A percentile compares a stretch with the other conserved stretches of the same genome.
These are phyloP conservation scores for Setipinna tenuifilis DNA, from an alignment of 2,797 vertebrate species.

Conservation along the genomic window DNA sequence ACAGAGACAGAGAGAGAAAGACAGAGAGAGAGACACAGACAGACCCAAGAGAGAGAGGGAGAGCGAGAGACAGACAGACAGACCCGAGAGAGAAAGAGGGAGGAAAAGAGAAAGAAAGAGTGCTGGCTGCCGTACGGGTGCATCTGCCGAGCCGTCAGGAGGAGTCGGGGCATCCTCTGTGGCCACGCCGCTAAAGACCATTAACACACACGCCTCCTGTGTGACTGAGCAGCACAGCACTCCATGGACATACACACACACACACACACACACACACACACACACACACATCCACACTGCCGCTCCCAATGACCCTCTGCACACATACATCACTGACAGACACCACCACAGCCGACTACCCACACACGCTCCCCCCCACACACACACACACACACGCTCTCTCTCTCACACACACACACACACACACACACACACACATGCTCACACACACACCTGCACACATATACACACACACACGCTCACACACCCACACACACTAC, in stretches of 20 bases:
- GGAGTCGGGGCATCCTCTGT: neutral
- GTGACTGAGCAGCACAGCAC: slow-evolving; percentile 30
- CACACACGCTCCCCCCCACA: neutral
- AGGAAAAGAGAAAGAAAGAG: slow-evolving; percentile 12
- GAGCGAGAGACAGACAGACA: slow-evolving; percentile 34
- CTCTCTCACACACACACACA: neutral
- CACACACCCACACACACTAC: neutral
- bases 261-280: slow-evolving; percentile 40
- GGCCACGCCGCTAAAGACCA: neutral
- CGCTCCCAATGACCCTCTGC: neutral
- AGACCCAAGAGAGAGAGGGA: no score
- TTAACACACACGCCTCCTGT: neutral
- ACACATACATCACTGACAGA: slow-evolving; percentile 15
- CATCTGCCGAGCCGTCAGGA: neutral
- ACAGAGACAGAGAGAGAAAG: neutral
- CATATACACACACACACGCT: neutral
- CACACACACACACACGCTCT: neutral
- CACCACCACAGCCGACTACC: neutral
- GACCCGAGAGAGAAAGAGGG: slow-evolving; percentile 44
- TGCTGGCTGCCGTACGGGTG: neutral
- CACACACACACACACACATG: slow-evolving; percentile 10
- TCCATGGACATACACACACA: neutral
- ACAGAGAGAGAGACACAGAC: slow-evolving; percentile 32
- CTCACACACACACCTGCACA: neutral
- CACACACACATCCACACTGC: neutral